A percentile compares a stretch with the other conserved stretches of the same genome.
phyloP scores from a whole-genome alignment of 2,797 vertebrate species.

The Pangasius mekongensis region DNA sequence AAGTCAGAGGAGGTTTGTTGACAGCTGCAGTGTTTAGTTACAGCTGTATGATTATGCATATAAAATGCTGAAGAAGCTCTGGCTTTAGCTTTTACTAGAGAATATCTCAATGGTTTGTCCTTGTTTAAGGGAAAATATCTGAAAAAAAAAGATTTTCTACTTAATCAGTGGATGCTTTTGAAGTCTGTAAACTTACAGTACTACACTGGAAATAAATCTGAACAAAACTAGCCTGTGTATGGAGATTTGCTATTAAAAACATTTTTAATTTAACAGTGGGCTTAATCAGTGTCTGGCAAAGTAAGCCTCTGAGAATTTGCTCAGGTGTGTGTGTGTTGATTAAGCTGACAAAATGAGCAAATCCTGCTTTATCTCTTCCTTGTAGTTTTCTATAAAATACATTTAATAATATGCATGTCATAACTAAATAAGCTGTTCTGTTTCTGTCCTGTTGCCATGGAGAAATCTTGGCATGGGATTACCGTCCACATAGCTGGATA shows the following conservation, averaged over 20 bases:
- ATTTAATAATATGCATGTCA: background rate
- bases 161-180: background rate
- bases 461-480: constrained; percentile 31
- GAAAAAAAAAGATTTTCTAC: no score
- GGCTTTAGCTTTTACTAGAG: background rate
- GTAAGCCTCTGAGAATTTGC: background rate
- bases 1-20: background rate
- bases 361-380: background rate
- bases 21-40: background rate
- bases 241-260: background rate
- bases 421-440: background rate
- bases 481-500: constrained; percentile 31
- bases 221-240: background rate
- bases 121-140: no score
- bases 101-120: background rate
- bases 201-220: background rate
- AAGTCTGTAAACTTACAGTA: background rate
- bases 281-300: background rate
- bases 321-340: background rate
- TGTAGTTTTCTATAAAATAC: background rate
- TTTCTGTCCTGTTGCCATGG: constrained; percentile 44
- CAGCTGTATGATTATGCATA: background rate
- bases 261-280: background rate
- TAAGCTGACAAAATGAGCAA: background rate
- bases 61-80: no score